phyloP scores from a whole-genome alignment of 1,140 invertebrate species.

The Hypsibius dujardini region DNA sequence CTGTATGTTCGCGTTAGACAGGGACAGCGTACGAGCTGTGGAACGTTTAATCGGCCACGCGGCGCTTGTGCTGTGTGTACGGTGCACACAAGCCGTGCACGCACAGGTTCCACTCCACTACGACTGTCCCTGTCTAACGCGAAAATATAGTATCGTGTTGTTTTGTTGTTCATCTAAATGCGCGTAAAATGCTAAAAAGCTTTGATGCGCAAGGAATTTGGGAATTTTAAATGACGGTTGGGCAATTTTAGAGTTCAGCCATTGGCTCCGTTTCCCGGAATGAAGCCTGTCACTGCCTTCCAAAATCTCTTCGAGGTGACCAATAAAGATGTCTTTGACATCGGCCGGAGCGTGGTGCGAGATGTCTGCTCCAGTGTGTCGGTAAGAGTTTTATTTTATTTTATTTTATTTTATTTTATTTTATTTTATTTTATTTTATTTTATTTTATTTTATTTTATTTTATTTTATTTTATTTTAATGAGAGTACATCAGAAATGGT shows the following conservation, averaged over 20 bases:
- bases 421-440: no score
- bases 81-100: background rate
- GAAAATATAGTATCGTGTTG: background rate
- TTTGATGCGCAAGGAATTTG: background rate
- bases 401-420: no score
- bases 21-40: no score
- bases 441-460: no score
- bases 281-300: background rate
- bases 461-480: no score
- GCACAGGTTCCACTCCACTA: background rate
- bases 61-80: background rate
- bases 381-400: background rate
- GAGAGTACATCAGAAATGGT: background rate
- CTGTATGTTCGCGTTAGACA: no score
- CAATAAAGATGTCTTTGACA: conserved; percentile 2
- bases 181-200: no score
- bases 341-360: background rate
- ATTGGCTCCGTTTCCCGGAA: background rate
- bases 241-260: background rate
- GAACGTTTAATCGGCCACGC: background rate
- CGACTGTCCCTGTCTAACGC: background rate
- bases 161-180: background rate
- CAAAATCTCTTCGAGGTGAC: background rate
- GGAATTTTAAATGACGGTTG: background rate
- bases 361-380: background rate